Base-by-base conservation (phyloP, 2,113 vertebrate genomes). In the Spheniscus mendiculus region DNA sequence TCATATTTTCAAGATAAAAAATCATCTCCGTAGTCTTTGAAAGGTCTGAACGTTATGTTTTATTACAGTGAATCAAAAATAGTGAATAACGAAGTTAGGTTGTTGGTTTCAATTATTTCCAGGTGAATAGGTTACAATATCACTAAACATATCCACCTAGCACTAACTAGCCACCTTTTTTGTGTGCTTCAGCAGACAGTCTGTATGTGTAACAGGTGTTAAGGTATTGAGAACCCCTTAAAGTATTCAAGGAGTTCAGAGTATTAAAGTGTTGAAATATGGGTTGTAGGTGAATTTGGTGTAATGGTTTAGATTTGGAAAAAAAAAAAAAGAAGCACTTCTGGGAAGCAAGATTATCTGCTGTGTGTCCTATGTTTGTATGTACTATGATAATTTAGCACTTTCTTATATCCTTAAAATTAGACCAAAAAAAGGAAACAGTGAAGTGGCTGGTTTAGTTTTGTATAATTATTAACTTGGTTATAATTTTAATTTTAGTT, bases 301-400 rank as follows among this genome's bases (percentile, higher is more conserved):
- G 25, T 27, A 45, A 61, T 44, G 9, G 15, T 59, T 93, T 44
- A 83, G 30, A 56, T 66, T 72, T 36, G 6, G 5, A 45, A 73
- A 74, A 59, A 40, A 67, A 67, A 12, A 10, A 15, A 7, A 42
- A 5, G 0, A 44, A 32, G 1, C 2, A 0, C 2, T 56, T 80
- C 30, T 82, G 38, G 8, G 8, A 79, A 86, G 32, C 8, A 47
- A 56, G 29, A 27, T 38, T 71, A 30, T 67, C 15, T 86, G 17
- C 9, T 71, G 4, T 3, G 1, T 71, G 15, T 53, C 36, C 42
- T 78, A 1, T 21, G 11, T 90, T 65, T 80, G 4, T 45, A 22
- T 2, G 2, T 40, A 3, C 5, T 65, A 69, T 61, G 49, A 77
- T 62, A 90, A 72, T 65, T 66, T 25, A 69, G 3, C 11, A 36